Percentiles rank a stretch among this genome's conserved stretches.
Evolutionary conservation across 2,888 invertebrate species (phyloP).

Genomic region (Sialis lutaria): DNA sequence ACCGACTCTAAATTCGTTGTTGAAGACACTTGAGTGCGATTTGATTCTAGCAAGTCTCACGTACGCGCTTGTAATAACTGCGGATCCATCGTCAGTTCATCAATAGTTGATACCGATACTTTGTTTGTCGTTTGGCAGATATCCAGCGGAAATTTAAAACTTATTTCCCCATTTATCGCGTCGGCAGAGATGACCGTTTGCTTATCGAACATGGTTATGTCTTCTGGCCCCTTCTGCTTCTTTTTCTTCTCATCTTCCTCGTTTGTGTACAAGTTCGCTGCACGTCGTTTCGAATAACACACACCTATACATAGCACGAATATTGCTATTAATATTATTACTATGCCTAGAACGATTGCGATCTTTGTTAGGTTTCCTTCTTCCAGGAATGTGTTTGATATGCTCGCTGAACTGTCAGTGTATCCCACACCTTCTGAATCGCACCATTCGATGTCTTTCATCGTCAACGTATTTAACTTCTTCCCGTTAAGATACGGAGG

Average conservation of each 20-base stretch:
- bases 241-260: conserved; percentile 37
- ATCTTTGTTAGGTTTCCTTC: conserved; percentile 34
- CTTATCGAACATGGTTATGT: conserved; percentile 25
- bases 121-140: conserved; percentile 14
- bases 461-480: conserved; percentile 20
- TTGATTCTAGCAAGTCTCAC: too few species aligned
- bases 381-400: conserved; percentile 21
- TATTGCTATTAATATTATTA: too few species aligned
- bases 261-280: conserved; percentile 62
- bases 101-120: conserved; percentile 25
- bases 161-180: conserved; percentile 28
- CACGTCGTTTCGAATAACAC: conserved; percentile 48
- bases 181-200: conserved; percentile 24
- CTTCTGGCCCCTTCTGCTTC: conserved; percentile 17
- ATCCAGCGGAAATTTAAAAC: conserved; percentile 37
- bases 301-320: conserved; percentile 30
- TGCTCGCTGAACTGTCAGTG: not conserved
- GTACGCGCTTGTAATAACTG: not conserved
- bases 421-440: conserved; percentile 18
- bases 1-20: too few species aligned
- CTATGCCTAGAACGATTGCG: conserved; percentile 26
- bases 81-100: conserved; percentile 24
- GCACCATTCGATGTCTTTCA: conserved; percentile 26
- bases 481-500: conserved; percentile 36
- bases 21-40: too few species aligned